These are phyloP conservation scores for Conomelus anceps DNA, from an alignment of 2,888 invertebrate species.

Conservation along the genomic window DNA sequence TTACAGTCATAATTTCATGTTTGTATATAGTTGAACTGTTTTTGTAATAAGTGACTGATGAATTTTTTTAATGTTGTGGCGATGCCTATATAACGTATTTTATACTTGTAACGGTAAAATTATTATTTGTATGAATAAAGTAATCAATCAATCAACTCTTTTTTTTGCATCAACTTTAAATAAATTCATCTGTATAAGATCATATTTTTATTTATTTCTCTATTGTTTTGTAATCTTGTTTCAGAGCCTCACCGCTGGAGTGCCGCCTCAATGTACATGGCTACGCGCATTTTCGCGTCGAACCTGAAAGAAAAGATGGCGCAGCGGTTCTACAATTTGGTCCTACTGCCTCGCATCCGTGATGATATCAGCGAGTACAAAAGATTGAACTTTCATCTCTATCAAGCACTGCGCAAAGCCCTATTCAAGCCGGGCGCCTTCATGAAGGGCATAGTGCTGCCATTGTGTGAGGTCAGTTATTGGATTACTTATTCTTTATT, in stretches of 20 bases:
- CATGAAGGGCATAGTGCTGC: slow-evolving; percentile 78
- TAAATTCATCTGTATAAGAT: not conserved
- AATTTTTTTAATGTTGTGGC: too few species aligned
- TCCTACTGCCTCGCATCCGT: slow-evolving; percentile 84
- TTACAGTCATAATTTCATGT: too few species aligned
- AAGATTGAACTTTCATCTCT: slow-evolving; percentile 90
- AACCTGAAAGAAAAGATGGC: slow-evolving; percentile 95
- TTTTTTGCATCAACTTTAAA: too few species aligned
- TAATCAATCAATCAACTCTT: too few species aligned
- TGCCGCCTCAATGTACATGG: slow-evolving; percentile 96
- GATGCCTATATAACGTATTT: too few species aligned
- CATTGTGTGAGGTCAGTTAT: slow-evolving; percentile 55
- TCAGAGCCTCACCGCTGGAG: slow-evolving; percentile 91
- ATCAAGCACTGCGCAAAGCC: slow-evolving; percentile 86
- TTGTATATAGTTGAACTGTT: too few species aligned
- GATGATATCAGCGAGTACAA: slow-evolving; percentile 96
- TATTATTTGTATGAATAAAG: too few species aligned
- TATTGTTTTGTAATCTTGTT: slow-evolving; percentile 34
- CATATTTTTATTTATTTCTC: not conserved
- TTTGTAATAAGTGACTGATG: too few species aligned
- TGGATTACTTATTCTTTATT: too few species aligned
- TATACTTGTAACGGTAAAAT: too few species aligned
- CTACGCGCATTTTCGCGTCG: slow-evolving; percentile 90
- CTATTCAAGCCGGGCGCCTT: slow-evolving; percentile 96
- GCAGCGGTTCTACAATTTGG: slow-evolving; percentile 69